Evolutionary conservation across 2,797 vertebrate genomes (phyloP).

Genomic region (Etheostoma nigrum): DNA sequence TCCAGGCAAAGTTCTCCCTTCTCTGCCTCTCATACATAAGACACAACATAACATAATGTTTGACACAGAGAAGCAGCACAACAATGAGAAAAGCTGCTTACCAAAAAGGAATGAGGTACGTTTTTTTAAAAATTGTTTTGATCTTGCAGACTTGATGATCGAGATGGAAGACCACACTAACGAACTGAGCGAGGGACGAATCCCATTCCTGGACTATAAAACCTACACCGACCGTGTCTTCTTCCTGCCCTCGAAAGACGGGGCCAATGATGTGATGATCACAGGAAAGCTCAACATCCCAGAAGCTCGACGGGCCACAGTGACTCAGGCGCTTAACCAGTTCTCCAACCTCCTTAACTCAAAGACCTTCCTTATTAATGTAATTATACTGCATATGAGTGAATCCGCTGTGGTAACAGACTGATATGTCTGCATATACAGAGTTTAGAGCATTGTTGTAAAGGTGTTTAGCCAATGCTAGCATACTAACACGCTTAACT

Average conservation of each 20-base stretch:
- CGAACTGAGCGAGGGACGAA: constrained; percentile 93
- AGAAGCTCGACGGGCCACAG: constrained; percentile 85
- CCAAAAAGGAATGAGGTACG: constrained; percentile 14
- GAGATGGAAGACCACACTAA: constrained; percentile 99
- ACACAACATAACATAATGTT: constrained; percentile 84
- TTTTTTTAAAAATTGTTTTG: not conserved
- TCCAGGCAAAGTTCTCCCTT: constrained; percentile 12
- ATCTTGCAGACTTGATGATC: constrained; percentile 93
- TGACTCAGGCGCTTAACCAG: constrained; percentile 94
- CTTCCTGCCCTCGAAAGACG: constrained; percentile 96
- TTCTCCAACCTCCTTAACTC: constrained; percentile 99
- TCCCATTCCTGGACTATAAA: constrained; percentile 97
- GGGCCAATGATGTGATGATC: constrained; percentile 98
- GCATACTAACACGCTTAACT: not conserved
- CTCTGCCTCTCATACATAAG: constrained; percentile 5
- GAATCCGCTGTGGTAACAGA: not conserved
- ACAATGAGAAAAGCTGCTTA: constrained; percentile 36
- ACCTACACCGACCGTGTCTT: constrained; percentile 97
- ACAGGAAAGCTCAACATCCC: constrained; percentile 96
- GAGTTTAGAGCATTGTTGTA: not conserved
- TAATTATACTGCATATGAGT: constrained; percentile 66
- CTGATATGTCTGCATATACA: not conserved
- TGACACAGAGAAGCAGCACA: constrained; percentile 86
- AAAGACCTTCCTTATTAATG: constrained; percentile 99
- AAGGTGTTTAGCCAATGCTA: not conserved